Evolutionary conservation across 2,113 vertebrate genomes (phyloP), one percentile per base, ranked within the genome.

Genomic region (Sciurus niger): DNA sequence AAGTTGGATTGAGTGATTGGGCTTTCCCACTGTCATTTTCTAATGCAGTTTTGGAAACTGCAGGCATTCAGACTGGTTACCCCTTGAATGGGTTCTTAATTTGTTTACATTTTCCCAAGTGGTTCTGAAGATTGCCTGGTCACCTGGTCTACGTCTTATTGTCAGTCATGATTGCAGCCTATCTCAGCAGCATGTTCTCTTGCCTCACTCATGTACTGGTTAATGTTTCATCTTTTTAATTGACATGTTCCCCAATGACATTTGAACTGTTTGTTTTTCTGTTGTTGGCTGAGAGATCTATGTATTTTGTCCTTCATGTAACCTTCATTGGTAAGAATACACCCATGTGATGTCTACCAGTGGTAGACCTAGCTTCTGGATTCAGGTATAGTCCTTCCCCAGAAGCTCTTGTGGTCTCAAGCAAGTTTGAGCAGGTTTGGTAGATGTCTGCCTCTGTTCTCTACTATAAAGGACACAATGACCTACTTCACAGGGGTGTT

Each of bases 401-500:
- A 4, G 22, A 51, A 60, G 79, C 92, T 72, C 74, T 43, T 63
- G 24, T 70, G 84, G 87, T 84, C 92, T 92, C 68, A 8, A 43
- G 70, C 79, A 32, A 74, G 86, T 76, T 48, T 20, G 7, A 53
- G 80, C 84, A 84, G 90, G 91, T 84, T 51, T 16, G 6, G 79
- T 88, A 80, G 78, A 86, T 67, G 40, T 96, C 85, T 85, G 84
- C 93, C 82, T 97, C 93, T 9, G 5, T 95, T 95, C 91, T 96
- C 96, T 83, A 84, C 91, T 84, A 43, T 51, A 51, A 88, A 79
- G 83, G 94, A 97, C 78, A 68, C n/a, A 58, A 1, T 37, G 83
- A 95, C 97, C 97, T 97, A 97, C 97, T 97, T 98, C 97, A 96
- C 97, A 97, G 97, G 95, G 97, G 58, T 98, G 97, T 97, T 97